These are phyloP conservation scores for Bombus consobrinus DNA, from an alignment of 1,140 invertebrate species.

Conservation along the genomic window DNA sequence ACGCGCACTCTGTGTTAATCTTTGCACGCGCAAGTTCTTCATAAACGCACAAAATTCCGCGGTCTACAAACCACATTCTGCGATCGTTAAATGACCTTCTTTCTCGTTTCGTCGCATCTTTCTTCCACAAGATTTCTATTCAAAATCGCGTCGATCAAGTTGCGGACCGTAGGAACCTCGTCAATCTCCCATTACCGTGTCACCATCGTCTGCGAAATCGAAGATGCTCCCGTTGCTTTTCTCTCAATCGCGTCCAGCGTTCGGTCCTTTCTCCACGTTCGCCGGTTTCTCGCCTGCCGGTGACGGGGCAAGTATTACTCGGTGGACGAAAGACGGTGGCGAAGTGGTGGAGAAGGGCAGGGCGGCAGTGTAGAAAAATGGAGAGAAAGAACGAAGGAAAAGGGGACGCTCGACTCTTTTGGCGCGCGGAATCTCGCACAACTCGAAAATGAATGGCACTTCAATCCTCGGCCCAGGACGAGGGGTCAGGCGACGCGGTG, in stretches of 20 bases:
- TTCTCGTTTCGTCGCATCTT: neutral
- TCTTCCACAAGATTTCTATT: neutral
- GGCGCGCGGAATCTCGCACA: conserved; percentile 47
- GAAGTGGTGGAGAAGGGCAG: neutral
- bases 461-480: conserved; percentile 47
- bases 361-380: neutral
- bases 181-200: neutral
- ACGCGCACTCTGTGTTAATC: too few species aligned
- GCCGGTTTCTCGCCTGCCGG: neutral
- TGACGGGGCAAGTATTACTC: conserved; percentile 27
- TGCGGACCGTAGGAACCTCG: neutral
- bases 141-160: neutral
- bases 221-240: neutral
- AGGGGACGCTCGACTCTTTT: conserved; percentile 29
- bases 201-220: neutral
- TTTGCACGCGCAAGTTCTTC: too few species aligned
- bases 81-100: too few species aligned
- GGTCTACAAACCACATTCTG: too few species aligned
- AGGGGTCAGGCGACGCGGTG: conserved; percentile 36
- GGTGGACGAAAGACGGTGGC: neutral
- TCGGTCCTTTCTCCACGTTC: neutral
- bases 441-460: conserved; percentile 68
- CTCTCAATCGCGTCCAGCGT: neutral
- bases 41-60: too few species aligned
- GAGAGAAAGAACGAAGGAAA: conserved; percentile 20